Percentiles rank a stretch among this genome's conserved stretches.
Evolutionary conservation across 2,113 vertebrate genomes (phyloP).

Genomic region (Scolopax mira): DNA sequence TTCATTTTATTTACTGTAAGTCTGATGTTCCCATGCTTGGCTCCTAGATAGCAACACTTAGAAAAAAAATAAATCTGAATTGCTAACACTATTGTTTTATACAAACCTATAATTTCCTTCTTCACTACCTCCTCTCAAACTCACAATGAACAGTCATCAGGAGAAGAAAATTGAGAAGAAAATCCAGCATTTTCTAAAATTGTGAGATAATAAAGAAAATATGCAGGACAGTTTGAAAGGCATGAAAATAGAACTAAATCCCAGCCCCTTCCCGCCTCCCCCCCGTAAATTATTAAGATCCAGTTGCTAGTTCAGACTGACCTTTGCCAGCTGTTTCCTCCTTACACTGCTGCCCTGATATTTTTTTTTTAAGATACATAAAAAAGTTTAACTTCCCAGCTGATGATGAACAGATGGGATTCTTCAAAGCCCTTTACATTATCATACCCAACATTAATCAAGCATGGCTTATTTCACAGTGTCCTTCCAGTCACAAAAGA

Average conservation of each 20-base stretch:
- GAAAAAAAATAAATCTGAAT: neutral
- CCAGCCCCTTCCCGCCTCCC: too few species aligned
- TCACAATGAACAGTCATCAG: neutral
- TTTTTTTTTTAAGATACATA: neutral
- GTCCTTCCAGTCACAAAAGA: neutral
- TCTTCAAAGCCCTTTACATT: slow-evolving; percentile 27
- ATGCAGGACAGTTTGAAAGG: neutral
- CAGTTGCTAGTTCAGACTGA: neutral
- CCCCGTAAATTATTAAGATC: neutral
- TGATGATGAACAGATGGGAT: slow-evolving; percentile 12
- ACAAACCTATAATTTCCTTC: neutral
- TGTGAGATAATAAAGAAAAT: neutral
- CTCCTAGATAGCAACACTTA: neutral
- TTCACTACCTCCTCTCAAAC: neutral
- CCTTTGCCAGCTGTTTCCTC: slow-evolving; percentile 3
- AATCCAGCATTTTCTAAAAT: neutral
- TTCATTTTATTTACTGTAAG: slow-evolving; percentile 41
- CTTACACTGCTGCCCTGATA: neutral
- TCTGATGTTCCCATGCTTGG: neutral
- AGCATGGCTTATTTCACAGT: neutral
- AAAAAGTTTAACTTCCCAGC: slow-evolving; percentile 7
- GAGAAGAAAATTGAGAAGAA: neutral
- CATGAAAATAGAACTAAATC: neutral
- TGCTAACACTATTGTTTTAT: neutral
- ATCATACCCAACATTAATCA: neutral